phyloP scores from a whole-genome alignment of 2,797 vertebrate species.

The Antennarius maculatus region DNA sequence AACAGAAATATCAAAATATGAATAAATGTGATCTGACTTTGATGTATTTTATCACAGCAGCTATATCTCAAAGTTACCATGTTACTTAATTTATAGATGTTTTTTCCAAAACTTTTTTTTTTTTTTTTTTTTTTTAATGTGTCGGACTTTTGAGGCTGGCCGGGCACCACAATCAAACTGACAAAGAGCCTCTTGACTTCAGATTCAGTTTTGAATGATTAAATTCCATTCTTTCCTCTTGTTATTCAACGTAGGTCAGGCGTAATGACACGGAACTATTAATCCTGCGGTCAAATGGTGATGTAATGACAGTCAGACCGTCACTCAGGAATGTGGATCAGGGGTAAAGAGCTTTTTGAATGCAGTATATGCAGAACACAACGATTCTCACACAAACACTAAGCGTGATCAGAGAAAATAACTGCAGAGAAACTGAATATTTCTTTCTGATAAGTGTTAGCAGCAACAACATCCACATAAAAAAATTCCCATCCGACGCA shows the following conservation, averaged over 20 bases:
- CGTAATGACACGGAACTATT: slow-evolving; percentile 74
- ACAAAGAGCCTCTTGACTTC: slow-evolving; percentile 9
- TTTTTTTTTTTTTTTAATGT: background rate
- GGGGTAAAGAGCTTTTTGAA: slow-evolving; percentile 56
- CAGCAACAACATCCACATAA: too few species aligned
- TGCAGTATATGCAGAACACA: slow-evolving; percentile 45
- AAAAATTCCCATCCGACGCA: too few species aligned
- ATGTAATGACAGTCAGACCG: slow-evolving; percentile 74
- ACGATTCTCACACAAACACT: slow-evolving; percentile 39
- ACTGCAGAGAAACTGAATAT: background rate
- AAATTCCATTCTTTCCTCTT: slow-evolving; percentile 55
- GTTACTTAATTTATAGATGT: background rate
- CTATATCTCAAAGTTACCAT: too few species aligned
- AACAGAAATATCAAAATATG: too few species aligned
- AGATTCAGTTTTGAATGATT: slow-evolving; percentile 43
- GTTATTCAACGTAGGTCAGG: slow-evolving; percentile 69
- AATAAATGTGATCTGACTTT: too few species aligned
- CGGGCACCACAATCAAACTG: background rate
- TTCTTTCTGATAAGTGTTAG: background rate
- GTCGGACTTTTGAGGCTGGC: background rate
- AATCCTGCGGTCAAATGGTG: slow-evolving; percentile 69
- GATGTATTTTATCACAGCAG: too few species aligned
- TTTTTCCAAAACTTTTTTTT: background rate
- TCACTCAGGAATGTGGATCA: slow-evolving; percentile 71
- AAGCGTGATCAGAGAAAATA: background rate